These are phyloP conservation scores for Apteryx mantelli DNA, from an alignment of 2,113 vertebrate species.

Conservation along the genomic window DNA sequence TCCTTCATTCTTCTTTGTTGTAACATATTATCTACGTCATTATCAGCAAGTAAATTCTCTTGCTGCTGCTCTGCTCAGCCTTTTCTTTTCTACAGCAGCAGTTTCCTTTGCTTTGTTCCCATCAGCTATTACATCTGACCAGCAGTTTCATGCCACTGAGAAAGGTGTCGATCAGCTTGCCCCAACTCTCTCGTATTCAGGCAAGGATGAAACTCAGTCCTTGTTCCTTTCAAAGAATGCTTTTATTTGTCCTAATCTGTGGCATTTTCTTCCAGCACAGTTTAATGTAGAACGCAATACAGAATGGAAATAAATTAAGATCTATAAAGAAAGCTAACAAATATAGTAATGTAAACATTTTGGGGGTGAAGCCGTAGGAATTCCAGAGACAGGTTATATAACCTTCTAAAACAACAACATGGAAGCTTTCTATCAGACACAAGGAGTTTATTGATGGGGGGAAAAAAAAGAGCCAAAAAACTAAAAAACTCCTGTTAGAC, in stretches of 20 bases:
- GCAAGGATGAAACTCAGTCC: neutral
- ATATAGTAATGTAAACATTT: neutral
- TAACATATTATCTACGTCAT: neutral
- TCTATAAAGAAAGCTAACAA: neutral
- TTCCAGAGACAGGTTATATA: neutral
- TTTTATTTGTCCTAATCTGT: neutral
- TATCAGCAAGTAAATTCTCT: neutral
- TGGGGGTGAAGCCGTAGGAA: neutral
- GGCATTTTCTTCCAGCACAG: neutral
- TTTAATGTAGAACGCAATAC: neutral
- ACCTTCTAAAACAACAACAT: neutral
- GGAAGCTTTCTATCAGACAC: neutral
- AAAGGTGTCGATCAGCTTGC: neutral
- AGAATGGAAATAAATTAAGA: neutral
- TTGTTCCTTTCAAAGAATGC: neutral
- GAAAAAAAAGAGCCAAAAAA: no score
- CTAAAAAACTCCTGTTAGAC: neutral
- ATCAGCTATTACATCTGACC: neutral
- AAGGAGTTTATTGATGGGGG: neutral
- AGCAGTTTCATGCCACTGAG: neutral
- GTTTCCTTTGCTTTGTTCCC: neutral
- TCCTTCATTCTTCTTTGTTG: neutral
- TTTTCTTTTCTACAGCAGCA: neutral
- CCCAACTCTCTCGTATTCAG: neutral
- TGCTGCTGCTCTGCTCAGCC: neutral